A percentile compares a stretch with the other conserved stretches of the same genome.
phyloP scores from a whole-genome alignment of 1,140 invertebrate genomes.

The Babylonia areolata region DNA sequence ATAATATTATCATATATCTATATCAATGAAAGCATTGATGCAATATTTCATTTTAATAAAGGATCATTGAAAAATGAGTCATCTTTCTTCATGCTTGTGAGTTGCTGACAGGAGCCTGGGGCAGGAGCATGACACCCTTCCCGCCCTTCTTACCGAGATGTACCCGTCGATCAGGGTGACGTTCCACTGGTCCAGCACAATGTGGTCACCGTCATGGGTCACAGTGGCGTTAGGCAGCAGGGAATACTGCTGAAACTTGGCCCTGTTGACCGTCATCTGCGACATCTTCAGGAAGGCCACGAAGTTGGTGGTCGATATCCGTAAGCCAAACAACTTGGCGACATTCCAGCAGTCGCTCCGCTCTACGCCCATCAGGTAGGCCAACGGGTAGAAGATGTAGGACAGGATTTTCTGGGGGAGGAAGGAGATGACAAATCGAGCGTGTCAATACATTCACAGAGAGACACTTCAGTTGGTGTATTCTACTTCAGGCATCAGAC shows the following conservation, averaged over 20 bases:
- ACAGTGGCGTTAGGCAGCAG: conserved; percentile 43
- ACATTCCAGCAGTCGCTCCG: conserved; percentile 67
- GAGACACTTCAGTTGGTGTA: too few relatives aligned
- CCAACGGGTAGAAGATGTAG: conserved; percentile 71
- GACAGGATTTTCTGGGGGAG: conserved; percentile 72
- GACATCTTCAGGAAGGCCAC: conserved; percentile 66
- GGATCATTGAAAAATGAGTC: too few relatives aligned
- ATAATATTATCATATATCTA: too few relatives aligned
- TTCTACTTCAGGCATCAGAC: too few relatives aligned
- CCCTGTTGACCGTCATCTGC: conserved; percentile 57
- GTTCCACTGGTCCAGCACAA: conserved; percentile 44
- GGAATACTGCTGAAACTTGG: conserved; percentile 47
- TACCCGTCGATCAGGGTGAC: conserved; percentile 55
- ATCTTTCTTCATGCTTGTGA: too few relatives aligned
- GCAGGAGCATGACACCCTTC: too few relatives aligned
- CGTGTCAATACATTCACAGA: too few relatives aligned
- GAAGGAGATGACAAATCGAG: too few relatives aligned
- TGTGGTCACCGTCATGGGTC: conserved; percentile 35
- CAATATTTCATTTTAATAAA: too few relatives aligned
- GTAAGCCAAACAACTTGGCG: conserved; percentile 69
- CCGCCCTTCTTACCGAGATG: conserved; percentile 54
- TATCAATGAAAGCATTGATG: too few relatives aligned
- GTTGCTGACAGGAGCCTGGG: too few relatives aligned
- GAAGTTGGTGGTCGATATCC: conserved; percentile 72
- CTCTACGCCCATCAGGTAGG: conserved; percentile 70